These are phyloP conservation scores for Tachuris rubrigastra DNA, from an alignment of 2,113 vertebrate species.

Conservation along the genomic window DNA sequence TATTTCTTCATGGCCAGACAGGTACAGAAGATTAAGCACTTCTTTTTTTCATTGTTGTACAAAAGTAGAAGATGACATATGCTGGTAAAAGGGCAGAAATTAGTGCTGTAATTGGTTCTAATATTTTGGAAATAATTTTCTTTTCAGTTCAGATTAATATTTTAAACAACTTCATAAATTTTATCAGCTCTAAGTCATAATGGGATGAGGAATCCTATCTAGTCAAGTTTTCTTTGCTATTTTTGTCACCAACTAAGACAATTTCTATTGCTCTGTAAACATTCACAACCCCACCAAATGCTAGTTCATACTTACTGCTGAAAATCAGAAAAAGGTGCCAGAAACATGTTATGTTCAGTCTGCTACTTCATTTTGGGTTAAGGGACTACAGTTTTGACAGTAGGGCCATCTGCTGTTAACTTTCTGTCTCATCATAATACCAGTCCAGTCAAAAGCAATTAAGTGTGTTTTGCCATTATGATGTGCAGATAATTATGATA, in stretches of 20 bases:
- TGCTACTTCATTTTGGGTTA: constrained; percentile 69
- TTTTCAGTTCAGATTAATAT: neutral
- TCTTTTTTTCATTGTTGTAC: neutral
- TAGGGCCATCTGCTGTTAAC: constrained; percentile 78
- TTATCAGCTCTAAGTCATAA: constrained; percentile 25
- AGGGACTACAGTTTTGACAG: constrained; percentile 73
- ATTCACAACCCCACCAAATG: constrained; percentile 70
- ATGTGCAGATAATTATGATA: constrained; percentile 82
- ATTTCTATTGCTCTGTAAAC: constrained; percentile 63
- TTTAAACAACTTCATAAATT: neutral
- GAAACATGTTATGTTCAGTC: constrained; percentile 58
- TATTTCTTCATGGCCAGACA: constrained; percentile 19
- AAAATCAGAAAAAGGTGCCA: constrained; percentile 50
- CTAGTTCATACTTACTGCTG: constrained; percentile 54
- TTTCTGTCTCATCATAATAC: constrained; percentile 73
- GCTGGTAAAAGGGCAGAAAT: neutral
- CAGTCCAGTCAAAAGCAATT: constrained; percentile 82
- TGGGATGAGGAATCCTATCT: constrained; percentile 6
- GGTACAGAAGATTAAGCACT: constrained; percentile 22
- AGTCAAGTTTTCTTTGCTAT: constrained; percentile 41
- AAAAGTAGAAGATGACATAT: neutral
- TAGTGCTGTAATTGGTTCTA: neutral
- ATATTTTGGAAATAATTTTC: neutral
- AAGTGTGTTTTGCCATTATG: constrained; percentile 78
- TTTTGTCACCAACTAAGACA: constrained; percentile 50